phyloP scores from a whole-genome alignment of 2,888 invertebrate genomes.

The Synanthedon formicaeformis region DNA sequence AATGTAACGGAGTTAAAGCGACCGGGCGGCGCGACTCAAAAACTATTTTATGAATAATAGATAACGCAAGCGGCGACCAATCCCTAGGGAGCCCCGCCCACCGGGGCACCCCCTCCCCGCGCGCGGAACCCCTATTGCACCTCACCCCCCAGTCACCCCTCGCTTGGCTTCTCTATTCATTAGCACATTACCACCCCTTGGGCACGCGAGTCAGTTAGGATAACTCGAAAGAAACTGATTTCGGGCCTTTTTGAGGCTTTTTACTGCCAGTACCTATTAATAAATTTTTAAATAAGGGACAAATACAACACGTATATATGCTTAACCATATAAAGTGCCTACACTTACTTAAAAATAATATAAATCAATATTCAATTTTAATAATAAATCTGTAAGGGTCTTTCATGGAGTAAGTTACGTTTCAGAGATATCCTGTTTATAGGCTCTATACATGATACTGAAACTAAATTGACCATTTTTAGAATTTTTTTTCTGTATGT shows the following conservation, averaged over 20 bases:
- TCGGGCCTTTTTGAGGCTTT: constrained; percentile 4
- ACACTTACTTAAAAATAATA: too few relatives aligned
- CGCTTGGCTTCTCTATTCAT: constrained; percentile 60
- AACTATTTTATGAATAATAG: constrained; percentile 72
- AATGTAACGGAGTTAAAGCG: constrained; percentile 57
- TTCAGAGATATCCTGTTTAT: too few relatives aligned
- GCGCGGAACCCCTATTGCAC: constrained; percentile 1
- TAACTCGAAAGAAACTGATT: constrained; percentile 9
- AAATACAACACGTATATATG: too few relatives aligned
- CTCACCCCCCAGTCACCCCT: constrained; percentile 18
- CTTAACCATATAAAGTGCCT: too few relatives aligned
- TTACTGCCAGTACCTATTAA: neutral
- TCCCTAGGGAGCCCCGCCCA: constrained; percentile 63
- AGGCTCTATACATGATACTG: too few relatives aligned
- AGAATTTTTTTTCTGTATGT: too few relatives aligned
- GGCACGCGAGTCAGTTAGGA: constrained; percentile 35
- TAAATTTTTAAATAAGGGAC: neutral
- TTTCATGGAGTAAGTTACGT: too few relatives aligned
- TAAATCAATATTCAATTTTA: too few relatives aligned
- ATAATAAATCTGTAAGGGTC: too few relatives aligned
- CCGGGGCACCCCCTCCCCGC: constrained; percentile 16
- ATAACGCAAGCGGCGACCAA: constrained; percentile 62
- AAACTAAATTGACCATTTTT: too few relatives aligned
- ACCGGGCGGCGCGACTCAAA: constrained; percentile 65
- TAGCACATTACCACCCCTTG: constrained; percentile 65